Evolutionary conservation across 1,140 invertebrate genomes (phyloP), one percentile per base, ranked within the genome.

Genomic region (Procambarus clarkii): DNA sequence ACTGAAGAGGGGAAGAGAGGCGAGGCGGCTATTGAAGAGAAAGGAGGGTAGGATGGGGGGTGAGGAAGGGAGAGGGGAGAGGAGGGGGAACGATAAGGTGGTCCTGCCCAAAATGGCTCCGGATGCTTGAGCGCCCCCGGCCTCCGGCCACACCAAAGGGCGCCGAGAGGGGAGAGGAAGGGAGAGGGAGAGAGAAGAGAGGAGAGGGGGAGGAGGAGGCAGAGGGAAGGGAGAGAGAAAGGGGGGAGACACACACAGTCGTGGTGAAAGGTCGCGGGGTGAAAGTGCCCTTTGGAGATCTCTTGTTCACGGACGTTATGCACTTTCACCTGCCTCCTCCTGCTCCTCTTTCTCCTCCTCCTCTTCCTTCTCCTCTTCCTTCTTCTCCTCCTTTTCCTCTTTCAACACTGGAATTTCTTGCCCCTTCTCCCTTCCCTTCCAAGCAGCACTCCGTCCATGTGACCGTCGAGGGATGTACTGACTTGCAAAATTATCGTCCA

Each of bases 41-140:
- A 2, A 24, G 58, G 60, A 69, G 64, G n/a, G 44, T 18, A 46
- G 45, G 64, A 46, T 7, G 34, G 3, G 18, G 74, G 58, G 71
- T 8, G 5, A 45, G 44, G 54, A 46, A 13, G 50, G 50, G 11
- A 8, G 50, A 54, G 5, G 50, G 50, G 45, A 60, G 34, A 15
- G 46, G 78, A 50, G 34, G 82, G 78, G 45, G 46, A 69, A 34
- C 11, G 48, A 45, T 48, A 44, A 58, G 76, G 44, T 3, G 64
- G n/a, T 74, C 69, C 83, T 69, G 64, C 24, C 60, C 81, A 85
- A 85, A 85, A 85, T 85, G 83, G 83, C 83, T 46, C 83, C 83
- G 83, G 83, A 85, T 85, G 83, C 83, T 48, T 34, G 44, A 50
- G 64, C 45, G 82, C 82, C 82, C 82, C 44, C 82, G 58, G 82